Evolutionary conservation across 1,140 invertebrate genomes (phyloP).

Genomic region (Orchestia grillus): DNA sequence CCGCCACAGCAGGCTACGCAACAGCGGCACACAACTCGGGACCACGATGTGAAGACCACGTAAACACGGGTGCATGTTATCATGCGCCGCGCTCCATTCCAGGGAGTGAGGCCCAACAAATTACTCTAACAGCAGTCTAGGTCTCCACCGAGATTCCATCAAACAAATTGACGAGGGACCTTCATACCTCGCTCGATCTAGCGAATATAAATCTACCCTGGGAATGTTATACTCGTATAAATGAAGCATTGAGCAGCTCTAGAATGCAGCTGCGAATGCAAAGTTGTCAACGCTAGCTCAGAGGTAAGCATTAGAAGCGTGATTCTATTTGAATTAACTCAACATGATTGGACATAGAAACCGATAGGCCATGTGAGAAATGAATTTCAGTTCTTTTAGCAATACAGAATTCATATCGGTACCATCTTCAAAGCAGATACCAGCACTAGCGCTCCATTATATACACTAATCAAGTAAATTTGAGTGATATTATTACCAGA

Average conservation of each 20-base stretch:
- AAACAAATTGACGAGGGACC: slow-evolving; percentile 1
- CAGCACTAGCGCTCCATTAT: neutral
- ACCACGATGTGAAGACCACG: neutral
- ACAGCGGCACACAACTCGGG: neutral
- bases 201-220: neutral
- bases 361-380: neutral
- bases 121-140: neutral
- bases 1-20: neutral
- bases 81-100: neutral
- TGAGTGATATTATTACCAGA: neutral
- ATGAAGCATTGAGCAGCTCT: too few species aligned
- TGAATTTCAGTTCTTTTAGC: neutral
- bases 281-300: neutral
- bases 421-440: neutral
- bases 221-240: neutral
- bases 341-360: neutral
- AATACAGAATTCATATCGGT: neutral
- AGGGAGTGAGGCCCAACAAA: slow-evolving; percentile 27
- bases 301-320: neutral
- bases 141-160: neutral
- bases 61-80: neutral
- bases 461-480: neutral
- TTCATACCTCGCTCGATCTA: neutral
- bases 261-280: neutral
- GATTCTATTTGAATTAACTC: neutral